A percentile compares a stretch with the other conserved stretches of the same genome.
phyloP scores from a whole-genome alignment of 2,888 invertebrate genomes.

The Pterostichus madidus region DNA sequence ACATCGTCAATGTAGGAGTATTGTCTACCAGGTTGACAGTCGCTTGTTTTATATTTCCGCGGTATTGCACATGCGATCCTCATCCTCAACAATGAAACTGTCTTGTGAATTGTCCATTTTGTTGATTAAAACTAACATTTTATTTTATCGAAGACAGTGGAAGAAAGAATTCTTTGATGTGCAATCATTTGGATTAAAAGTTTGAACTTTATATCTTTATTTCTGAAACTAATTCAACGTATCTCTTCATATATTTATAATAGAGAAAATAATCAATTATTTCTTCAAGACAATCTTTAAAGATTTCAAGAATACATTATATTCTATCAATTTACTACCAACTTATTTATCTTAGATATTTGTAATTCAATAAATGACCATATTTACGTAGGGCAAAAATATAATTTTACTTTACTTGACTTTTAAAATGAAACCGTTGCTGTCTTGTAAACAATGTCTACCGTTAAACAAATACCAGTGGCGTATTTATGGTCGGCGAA shows the following conservation, averaged over 20 bases:
- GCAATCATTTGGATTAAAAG: constrained; percentile 41
- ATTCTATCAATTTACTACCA: too few species aligned
- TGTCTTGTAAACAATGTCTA: too few species aligned
- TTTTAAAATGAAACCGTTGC: too few species aligned
- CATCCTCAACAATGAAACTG: constrained; percentile 46
- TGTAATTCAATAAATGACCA: too few species aligned
- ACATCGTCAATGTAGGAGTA: constrained; percentile 46
- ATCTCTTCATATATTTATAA: not conserved
- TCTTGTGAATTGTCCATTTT: constrained; percentile 40
- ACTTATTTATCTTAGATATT: too few species aligned
- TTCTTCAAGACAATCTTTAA: too few species aligned
- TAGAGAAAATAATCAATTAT: not conserved
- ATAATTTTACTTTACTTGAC: too few species aligned
- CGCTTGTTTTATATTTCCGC: constrained; percentile 14
- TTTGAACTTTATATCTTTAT: constrained; percentile 22
- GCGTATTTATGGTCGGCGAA: too few species aligned
- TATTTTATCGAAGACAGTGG: constrained; percentile 1
- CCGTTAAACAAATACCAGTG: too few species aligned
- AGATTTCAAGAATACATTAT: too few species aligned
- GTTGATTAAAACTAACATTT: constrained; percentile 39
- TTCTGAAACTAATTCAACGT: constrained; percentile 1
- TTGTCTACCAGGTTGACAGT: not conserved
- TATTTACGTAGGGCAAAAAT: too few species aligned
- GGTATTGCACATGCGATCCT: constrained; percentile 41
- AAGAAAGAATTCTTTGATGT: constrained; percentile 24